Conservation (phyloP, 1,140 invertebrate species). For the Pseudobourletiella spinata region DNA sequence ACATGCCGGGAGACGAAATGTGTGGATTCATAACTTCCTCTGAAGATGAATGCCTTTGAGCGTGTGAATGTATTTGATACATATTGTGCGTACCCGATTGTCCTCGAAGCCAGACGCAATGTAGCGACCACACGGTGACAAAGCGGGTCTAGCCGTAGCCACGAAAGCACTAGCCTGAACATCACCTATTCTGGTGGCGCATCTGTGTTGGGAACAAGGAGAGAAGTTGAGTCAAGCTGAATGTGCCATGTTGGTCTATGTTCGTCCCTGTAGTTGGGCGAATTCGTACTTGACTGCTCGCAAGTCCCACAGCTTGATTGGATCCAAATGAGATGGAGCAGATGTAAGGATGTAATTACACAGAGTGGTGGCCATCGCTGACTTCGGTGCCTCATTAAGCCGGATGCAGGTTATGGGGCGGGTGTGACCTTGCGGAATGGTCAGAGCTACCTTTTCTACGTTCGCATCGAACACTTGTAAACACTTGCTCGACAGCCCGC, state of each 20-base stretch:
- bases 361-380: background rate
- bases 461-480: conserved; percentile 26
- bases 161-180: conserved; percentile 11
- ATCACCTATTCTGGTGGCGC: conserved; percentile 21
- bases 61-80: background rate
- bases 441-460: conserved; percentile 8
- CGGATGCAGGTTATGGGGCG: conserved; percentile 23
- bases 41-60: background rate
- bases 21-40: background rate
- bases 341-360: conserved; percentile 25
- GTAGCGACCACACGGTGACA: conserved; percentile 30
- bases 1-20: background rate
- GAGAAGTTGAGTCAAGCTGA: too few species aligned
- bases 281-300: conserved; percentile 25
- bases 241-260: background rate
- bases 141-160: conserved; percentile 15
- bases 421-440: conserved; percentile 18
- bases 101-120: conserved; percentile 31
- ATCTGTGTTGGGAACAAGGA: conserved; percentile 8
- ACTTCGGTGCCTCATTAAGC: conserved; percentile 30
- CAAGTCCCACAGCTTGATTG: conserved; percentile 32
- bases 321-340: conserved; percentile 12
- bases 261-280: too few species aligned
- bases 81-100: conserved; percentile 6
- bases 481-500: conserved; percentile 19